Conservation (phyloP, 2,113 vertebrate genomes). For the Corythornis madagascariensis region DNA sequence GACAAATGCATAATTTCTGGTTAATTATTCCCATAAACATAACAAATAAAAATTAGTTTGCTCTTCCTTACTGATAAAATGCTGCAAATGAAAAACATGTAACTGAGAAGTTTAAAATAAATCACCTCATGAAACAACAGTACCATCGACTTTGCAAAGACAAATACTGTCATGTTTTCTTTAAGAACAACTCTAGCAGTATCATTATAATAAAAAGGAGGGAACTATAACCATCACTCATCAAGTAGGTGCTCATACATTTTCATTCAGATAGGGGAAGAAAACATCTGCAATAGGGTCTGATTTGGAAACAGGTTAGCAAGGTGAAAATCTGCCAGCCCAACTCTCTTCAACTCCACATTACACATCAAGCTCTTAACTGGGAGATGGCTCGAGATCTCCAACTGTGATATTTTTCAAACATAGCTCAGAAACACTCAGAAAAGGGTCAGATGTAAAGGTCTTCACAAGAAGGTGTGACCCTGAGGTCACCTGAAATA, state of each 20-base stretch:
- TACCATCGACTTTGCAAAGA: not conserved
- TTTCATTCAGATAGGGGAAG: not conserved
- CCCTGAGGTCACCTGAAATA: not conserved
- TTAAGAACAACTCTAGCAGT: not conserved
- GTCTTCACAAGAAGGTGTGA: not conserved
- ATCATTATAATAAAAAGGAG: not conserved
- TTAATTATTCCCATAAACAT: not conserved
- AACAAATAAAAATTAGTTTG: not conserved
- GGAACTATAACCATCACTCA: not conserved
- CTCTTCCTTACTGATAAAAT: not conserved
- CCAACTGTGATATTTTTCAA: not conserved
- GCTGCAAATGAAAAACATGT: not conserved
- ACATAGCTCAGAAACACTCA: not conserved
- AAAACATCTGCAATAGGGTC: not conserved
- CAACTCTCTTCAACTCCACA: not conserved
- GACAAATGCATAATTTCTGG: fast-evolving
- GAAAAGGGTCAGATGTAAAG: not conserved
- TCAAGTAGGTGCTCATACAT: not conserved
- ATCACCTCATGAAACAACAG: not conserved
- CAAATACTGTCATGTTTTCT: not conserved
- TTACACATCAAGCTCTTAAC: not conserved
- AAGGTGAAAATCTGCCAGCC: not conserved
- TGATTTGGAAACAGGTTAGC: not conserved
- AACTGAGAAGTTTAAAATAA: not conserved
- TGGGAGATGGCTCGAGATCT: not conserved